phyloP scores from a whole-genome alignment of 53 echinoderm and acorn worm genomes.

The Hippasteria phrygiana region DNA sequence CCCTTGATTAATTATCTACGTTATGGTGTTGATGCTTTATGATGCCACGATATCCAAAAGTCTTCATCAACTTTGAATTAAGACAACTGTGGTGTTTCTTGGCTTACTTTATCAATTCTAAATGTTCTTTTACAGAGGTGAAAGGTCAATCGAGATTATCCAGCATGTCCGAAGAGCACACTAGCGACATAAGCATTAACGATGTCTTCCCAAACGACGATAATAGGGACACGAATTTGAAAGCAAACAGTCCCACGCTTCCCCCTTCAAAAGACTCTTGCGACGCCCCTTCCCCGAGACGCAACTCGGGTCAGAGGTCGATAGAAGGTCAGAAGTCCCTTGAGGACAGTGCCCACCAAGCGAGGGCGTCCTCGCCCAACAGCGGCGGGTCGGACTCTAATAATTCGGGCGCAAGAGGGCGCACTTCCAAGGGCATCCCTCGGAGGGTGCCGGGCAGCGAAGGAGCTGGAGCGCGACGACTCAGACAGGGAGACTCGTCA shows the following conservation, averaged over 20 bases:
- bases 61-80: not conserved
- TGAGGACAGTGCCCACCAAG: not conserved
- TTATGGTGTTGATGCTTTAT: too few relatives aligned
- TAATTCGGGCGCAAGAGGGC: slow-evolving; percentile 39
- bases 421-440: slow-evolving; percentile 51
- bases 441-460: slow-evolving; percentile 45
- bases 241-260: slow-evolving; percentile 2
- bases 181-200: slow-evolving; percentile 55
- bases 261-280: slow-evolving; percentile 31
- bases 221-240: slow-evolving; percentile 9
- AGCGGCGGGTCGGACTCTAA: slow-evolving; percentile 42
- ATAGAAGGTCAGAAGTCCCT: slow-evolving; percentile 35
- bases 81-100: not conserved
- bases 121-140: slow-evolving; percentile 53
- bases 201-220: slow-evolving; percentile 63
- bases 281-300: slow-evolving; percentile 25
- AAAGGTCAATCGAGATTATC: slow-evolving; percentile 60
- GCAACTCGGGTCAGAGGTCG: slow-evolving; percentile 46
- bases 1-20: too few relatives aligned
- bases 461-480: slow-evolving; percentile 51
- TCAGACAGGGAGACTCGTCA: slow-evolving; percentile 40
- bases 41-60: not conserved
- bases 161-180: slow-evolving; percentile 58
- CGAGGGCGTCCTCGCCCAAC: slow-evolving; percentile 5
- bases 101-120: not conserved